A percentile compares a stretch with the other conserved stretches of the same genome.
phyloP scores from a whole-genome alignment of 2,888 invertebrate species.

The Pandemis heparana region DNA sequence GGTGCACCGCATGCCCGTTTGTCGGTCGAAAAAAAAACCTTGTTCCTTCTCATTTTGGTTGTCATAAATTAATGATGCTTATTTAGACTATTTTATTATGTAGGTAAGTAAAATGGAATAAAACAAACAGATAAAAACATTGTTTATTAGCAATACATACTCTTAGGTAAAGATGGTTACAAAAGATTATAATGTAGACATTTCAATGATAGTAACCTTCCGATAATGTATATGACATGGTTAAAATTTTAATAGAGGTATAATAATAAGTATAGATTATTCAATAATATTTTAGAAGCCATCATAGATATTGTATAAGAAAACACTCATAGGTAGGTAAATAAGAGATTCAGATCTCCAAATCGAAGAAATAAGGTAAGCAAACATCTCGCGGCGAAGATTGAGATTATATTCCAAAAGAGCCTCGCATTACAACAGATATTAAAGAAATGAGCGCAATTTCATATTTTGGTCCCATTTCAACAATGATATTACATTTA shows the following conservation, averaged over 20 bases:
- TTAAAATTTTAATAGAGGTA: slow-evolving; percentile 31
- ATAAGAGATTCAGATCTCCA: slow-evolving; percentile 27
- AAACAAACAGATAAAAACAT: slow-evolving; percentile 49
- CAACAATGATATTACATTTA: slow-evolving; percentile 41
- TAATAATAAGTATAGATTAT: slow-evolving; percentile 30
- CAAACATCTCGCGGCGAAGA: slow-evolving; percentile 18
- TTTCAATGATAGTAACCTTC: slow-evolving; percentile 37
- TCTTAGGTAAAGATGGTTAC: slow-evolving; percentile 51
- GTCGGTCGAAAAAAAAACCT: too few relatives aligned
- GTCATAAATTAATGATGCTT: too few relatives aligned
- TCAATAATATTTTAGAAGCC: slow-evolving; percentile 39
- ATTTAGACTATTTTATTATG: neutral
- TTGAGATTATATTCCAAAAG: slow-evolving; percentile 33
- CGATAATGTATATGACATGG: slow-evolving; percentile 27
- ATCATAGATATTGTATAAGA: slow-evolving; percentile 38
- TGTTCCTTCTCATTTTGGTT: too few relatives aligned
- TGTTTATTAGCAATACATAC: slow-evolving; percentile 54
- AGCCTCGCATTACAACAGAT: slow-evolving; percentile 22
- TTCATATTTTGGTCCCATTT: slow-evolving; percentile 47
- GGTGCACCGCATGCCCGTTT: too few relatives aligned
- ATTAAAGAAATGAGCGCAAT: slow-evolving; percentile 53
- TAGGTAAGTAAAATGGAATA: neutral
- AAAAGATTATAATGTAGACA: slow-evolving; percentile 51
- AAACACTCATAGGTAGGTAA: slow-evolving; percentile 23
- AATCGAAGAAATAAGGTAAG: slow-evolving; percentile 22